phyloP scores from a whole-genome alignment of 2,888 invertebrate genomes.

The Poecilobothrus nobilitatus region DNA sequence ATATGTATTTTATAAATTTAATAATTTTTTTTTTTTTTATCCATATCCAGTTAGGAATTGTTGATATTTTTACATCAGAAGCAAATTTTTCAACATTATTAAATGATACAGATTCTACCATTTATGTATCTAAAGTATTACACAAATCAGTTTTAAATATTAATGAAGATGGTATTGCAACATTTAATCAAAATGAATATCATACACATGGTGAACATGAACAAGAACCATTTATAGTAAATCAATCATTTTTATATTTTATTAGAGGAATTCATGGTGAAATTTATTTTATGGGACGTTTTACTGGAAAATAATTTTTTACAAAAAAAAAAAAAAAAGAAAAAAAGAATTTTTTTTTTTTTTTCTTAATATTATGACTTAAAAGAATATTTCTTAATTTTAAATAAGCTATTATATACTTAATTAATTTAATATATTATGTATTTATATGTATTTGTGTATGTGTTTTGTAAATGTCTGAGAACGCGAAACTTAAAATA shows the following conservation, averaged over 20 bases:
- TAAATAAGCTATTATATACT: no score
- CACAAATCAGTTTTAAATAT: conserved; percentile 85
- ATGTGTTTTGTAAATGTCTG: no score
- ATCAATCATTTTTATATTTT: conserved; percentile 8
- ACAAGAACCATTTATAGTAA: background rate
- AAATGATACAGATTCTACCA: conserved; percentile 34
- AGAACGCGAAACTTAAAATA: no score
- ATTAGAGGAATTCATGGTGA: background rate
- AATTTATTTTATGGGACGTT: conserved; percentile 9
- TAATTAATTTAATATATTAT: no score
- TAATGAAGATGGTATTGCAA: conserved; percentile 81
- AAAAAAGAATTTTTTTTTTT: no score
- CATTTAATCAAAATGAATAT: conserved; percentile 64
- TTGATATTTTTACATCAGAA: conserved; percentile 50
- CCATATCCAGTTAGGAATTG: conserved; percentile 56
- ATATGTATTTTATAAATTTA: no score
- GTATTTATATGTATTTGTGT: no score
- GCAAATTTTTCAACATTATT: conserved; percentile 59
- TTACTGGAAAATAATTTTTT: background rate
- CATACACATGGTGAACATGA: background rate
- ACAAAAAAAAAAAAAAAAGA: no score
- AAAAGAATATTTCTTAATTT: no score
- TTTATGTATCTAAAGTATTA: conserved; percentile 59
- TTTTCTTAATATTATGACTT: no score
- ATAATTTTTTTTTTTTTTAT: no score